These are phyloP conservation scores for Enoplolaimus lenunculus DNA, from an alignment of 2,888 invertebrate species.

Conservation along the genomic window DNA sequence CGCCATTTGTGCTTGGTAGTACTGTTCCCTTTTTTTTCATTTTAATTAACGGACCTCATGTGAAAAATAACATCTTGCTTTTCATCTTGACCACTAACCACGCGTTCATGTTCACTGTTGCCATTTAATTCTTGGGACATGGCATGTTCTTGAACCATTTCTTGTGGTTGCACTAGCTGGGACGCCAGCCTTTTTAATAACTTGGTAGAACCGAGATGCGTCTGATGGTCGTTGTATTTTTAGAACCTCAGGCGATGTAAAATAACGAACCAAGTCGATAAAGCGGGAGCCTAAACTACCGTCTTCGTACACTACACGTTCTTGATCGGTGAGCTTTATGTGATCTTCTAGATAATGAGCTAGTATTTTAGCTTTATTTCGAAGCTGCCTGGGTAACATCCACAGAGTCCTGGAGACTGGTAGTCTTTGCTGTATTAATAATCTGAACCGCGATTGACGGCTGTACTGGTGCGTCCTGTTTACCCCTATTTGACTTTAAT, in stretches of 20 bases:
- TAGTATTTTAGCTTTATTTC: neutral
- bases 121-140: neutral
- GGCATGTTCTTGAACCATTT: neutral
- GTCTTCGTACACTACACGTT: neutral
- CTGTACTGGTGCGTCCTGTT: neutral
- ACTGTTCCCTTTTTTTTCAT: too few relatives aligned
- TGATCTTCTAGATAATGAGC: neutral
- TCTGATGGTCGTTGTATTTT: neutral
- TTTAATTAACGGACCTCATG: too few relatives aligned
- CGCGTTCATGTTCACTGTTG: neutral
- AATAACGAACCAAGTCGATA: neutral
- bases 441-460: neutral
- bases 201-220: neutral
- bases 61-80: too few relatives aligned
- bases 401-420: neutral
- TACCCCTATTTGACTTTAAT: neutral
- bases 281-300: neutral
- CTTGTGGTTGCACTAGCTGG: neutral
- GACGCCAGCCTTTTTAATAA: neutral
- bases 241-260: neutral
- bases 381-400: neutral
- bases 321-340: neutral
- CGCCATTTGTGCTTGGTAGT: too few relatives aligned
- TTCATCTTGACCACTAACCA: too few relatives aligned
- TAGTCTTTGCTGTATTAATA: neutral